These are phyloP conservation scores for Benitochromis conjunctus DNA, from an alignment of 2,113 vertebrate species.

Conservation along the genomic window DNA sequence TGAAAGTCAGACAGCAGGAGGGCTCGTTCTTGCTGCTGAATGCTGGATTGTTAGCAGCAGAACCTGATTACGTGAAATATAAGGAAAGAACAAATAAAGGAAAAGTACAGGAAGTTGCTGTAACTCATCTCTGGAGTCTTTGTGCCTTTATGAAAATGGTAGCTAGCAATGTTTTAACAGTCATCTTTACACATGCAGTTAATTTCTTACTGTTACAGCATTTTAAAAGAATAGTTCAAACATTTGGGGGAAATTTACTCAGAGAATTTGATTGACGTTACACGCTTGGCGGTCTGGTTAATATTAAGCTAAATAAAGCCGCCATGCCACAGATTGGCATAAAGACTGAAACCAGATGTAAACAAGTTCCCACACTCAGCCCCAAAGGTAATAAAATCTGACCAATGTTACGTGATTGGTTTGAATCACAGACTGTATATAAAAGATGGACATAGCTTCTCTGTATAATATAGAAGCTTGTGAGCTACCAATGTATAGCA, in stretches of 20 bases:
- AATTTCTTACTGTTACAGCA: neutral
- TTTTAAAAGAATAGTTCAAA: neutral
- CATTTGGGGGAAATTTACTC: neutral
- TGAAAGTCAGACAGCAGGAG: constrained; percentile 20
- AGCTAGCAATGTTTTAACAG: neutral
- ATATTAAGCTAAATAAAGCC: neutral
- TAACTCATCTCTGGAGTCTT: neutral
- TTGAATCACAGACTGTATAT: neutral
- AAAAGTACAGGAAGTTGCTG: neutral
- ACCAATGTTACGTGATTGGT: neutral
- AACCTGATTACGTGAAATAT: constrained; percentile 14
- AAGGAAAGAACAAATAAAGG: neutral
- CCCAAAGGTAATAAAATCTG: neutral
- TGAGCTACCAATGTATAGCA: neutral
- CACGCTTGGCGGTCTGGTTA: neutral
- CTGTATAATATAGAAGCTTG: neutral
- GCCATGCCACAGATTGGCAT: neutral
- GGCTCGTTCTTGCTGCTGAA: neutral
- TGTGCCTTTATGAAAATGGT: constrained; percentile 40
- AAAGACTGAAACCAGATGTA: neutral
- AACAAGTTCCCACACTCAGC: neutral
- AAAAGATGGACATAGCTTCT: neutral
- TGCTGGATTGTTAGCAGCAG: constrained; percentile 8
- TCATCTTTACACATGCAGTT: neutral
- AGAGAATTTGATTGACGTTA: neutral